Base-by-base conservation (phyloP, 2,797 vertebrate species). In the Megalops cyprinoides region DNA sequence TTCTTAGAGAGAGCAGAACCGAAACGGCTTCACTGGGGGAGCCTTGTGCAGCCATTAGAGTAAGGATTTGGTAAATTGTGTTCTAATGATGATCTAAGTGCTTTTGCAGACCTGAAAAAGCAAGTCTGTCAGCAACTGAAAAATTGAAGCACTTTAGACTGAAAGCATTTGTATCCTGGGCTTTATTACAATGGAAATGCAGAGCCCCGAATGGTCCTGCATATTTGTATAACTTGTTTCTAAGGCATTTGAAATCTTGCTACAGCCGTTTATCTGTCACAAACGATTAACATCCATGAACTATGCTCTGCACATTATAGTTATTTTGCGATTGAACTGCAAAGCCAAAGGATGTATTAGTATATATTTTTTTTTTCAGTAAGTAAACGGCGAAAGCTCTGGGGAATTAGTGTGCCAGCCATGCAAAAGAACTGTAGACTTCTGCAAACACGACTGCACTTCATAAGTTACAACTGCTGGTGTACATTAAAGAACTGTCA, bases 61-160 rank as follows among this genome's bases (percentile, higher is more conserved):
- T 46, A 51, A 75, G 77, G 80, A 71, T 87, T 90, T 82, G 79
- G 82, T 85, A 85, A 91, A 92, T 87, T 84, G 88, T 83, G 69
- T 83, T 88, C 77, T 84, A 89, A 90, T 88, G 83, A 90, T 88
- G 90, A 92, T 90, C 86, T 91, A 90, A 92, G 88, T 91, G 88
- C 87, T 88, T 73, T 42, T 60, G 20, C 28, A 51, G 74, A 81
- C 87, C 83, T 87, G 84, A 84, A 85, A 84, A 78, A 76, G 55
- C 79, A 80, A 65, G 75, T 73, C 84, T 84, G 86, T 87, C 87
- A 87, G 77, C 34, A 10, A 58, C 55, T 89, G 82, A 91, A 88
- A 90, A 90, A 92, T 87, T 76, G 85, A 87, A 89, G 86, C 90
- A 90, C 88, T 93, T 89, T 84, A 86, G 77, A 81, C 76, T 85